A percentile compares a stretch with the other conserved stretches of the same genome.
Conservation (phyloP, 2,888 invertebrate genomes). For the Melolontha melolontha region DNA sequence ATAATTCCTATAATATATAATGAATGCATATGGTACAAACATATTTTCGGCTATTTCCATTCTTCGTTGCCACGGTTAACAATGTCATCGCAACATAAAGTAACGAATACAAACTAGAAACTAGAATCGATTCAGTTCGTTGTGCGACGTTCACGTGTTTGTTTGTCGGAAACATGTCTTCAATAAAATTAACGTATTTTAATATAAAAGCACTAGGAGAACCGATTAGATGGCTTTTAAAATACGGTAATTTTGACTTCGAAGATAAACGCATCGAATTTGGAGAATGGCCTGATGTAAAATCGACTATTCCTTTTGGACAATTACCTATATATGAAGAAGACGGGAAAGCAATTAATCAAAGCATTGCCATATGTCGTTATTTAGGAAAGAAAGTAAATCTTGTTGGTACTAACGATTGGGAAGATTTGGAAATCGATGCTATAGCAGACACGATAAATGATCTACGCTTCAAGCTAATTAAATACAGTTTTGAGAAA, state of each 20-base stretch:
- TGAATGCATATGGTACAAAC: no score
- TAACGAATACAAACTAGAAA: no score
- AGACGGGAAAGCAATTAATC: constrained; percentile 72
- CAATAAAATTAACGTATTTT: constrained; percentile 55
- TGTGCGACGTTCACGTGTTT: background rate
- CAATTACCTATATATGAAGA: constrained; percentile 73
- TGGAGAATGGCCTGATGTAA: constrained; percentile 40
- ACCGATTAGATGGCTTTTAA: constrained; percentile 43
- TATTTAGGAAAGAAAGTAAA: constrained; percentile 72
- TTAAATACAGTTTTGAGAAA: constrained; percentile 68
- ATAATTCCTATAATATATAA: no score
- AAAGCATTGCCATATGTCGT: constrained; percentile 71
- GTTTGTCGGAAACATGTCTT: constrained; percentile 7
- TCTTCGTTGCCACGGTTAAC: no score
- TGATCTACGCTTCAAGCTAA: constrained; percentile 66
- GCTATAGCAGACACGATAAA: constrained; percentile 70
- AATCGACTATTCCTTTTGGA: constrained; percentile 71
- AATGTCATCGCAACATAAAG: no score
- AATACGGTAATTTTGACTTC: constrained; percentile 42
- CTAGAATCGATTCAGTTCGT: constrained; percentile 8
- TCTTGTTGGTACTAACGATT: constrained; percentile 68
- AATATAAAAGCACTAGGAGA: constrained; percentile 55
- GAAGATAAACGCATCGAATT: constrained; percentile 39
- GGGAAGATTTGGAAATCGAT: constrained; percentile 73
- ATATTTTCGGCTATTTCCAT: no score